Base-by-base conservation (phyloP, 2,113 vertebrate genomes). In the Percina caprodes region DNA sequence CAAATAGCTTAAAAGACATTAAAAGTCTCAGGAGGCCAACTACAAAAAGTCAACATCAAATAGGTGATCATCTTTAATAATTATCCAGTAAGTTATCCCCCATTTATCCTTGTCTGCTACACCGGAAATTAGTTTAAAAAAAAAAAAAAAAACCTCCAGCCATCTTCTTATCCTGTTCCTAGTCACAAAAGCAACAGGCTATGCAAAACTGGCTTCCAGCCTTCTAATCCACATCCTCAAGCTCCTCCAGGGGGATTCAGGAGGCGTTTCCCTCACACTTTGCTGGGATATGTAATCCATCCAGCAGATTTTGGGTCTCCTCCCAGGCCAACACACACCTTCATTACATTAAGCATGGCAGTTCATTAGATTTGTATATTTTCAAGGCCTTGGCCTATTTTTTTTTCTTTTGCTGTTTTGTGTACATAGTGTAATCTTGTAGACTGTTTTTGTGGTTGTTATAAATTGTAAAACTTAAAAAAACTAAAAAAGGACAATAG, bases 281-380 rank as follows among this genome's bases (percentile, higher is more conserved):
- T 55, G 15, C 24, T 30, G 15, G 21, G 11, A 46, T 10, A 5
- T 59, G 24, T 51, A 68, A 82, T 79, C 76, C 63, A 62, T 49
- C 13, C 42, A 7, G 3, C 6, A 23, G 19, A 16, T 62, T 33
- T 2, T 21, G 2, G 33, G 1, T 67, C 54, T 30, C 45, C 33
- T 35, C 26, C 56, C 62, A 33, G 12, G 39, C 8, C 39, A 2
- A 2, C 35, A 7, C 33, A 1, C 35, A 35, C 35, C 35, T 35
- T 39, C 39, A 10, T 39, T 8, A 39, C 39, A 39, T 39, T n/a
- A n/a, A 39, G 9, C 39, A 39, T 39, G 8, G 35, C 8, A 39
- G 35, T 2, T 39, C 9, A 39, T 10, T 39, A 39, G 39, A 39
- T 10, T 39, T 39, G 39, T 39, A 39, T 39, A 39, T 39, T 39